Base-by-base conservation (phyloP, 1,140 invertebrate species). In the Ips nitidus region DNA sequence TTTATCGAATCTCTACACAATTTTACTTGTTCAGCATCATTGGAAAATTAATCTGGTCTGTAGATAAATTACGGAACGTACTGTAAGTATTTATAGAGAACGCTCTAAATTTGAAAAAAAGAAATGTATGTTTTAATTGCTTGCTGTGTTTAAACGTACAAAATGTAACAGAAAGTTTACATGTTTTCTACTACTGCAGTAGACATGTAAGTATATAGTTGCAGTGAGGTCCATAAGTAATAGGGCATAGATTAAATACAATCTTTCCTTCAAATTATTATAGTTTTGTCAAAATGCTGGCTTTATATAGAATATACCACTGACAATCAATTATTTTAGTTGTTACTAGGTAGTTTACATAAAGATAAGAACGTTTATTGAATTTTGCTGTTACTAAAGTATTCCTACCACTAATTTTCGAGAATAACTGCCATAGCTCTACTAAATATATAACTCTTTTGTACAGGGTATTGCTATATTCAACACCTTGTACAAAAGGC, bases 141-240 rank as follows among this genome's bases (percentile, higher is more conserved):
- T 58, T 58, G 40, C 38, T 58, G 40, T 40, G 22, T 45, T 45
- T 66, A 59, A 47, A 22, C n/a, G 36, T 38, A 50, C 37, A 41
- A 59, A 56, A 59, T 66, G 55, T 66, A 66, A 66, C 65, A 66
- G 65, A 66, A 58, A 66, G 59, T 58, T 58, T 65, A 56, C 22
- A 52, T 36, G 7, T 61, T 37, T 43, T 4, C 59, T 61, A 47
- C 8, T 61, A 41, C 1, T 41, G 47, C 59, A 61, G 45, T 4
- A 36, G 38, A 22, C 37, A 61, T 61, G 41, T 47, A 22, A 47
- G 45, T 61, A 61, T 47, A 47, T 43, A 38, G 5, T 6, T 36
- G 4, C 4, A 8, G 5, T 41, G 36, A 58, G 7, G 6, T 58
- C 41, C 5, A 40, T 58, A 6, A 41, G 37, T 40, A 22, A 40